Evolutionary conservation across 35 echinoderm and acorn worm genomes (phyloP), one percentile per base, ranked within the genome.

Genomic region (Heliocidaris erythrogramma): DNA sequence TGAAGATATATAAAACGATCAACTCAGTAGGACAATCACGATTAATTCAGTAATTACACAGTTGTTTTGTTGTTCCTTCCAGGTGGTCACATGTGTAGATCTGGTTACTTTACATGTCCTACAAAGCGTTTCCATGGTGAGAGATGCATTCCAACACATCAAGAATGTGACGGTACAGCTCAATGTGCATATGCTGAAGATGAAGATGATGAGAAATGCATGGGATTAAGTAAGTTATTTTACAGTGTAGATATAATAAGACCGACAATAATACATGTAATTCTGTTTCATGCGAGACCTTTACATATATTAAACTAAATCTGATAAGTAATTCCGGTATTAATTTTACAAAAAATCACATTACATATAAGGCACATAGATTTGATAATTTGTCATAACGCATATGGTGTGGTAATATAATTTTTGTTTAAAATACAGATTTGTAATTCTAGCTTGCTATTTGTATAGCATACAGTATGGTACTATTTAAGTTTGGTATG

Each of bases 181-280:
- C 95, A 98, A 17, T 98, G 97, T 95, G 96, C 95, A 52, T 48
- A 95, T 85, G 97, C 94, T 60, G 97, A 96, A 84, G 96, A 98
- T 96, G 97, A 98, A 88, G 59, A 86, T 10, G 56, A 94, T 29
- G 95, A 96, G 85, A 32, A 93, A 96, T 94, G 94, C 42, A 59
- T 32, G 10, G 18, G 2, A 47, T 14, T 49, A 29, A 31, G 87
- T 32, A 89, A 47, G 31, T 48, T 30, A 48, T 5, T 56, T 94
- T 50, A 88, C 47, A 21, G 5, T 88, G 30, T 11, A 87, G 94
- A 48, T 13, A 94, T 27, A n/a, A 30, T 48, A 48, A 27, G 32
- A 30, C 86, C 5, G 35, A 42, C 35, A 42, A n/a, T 84, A 84
- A 84, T 84, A n/a, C n/a, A 2, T 84, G 65, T 84, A 14, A 1